Conservation (phyloP, 2,888 invertebrate species). For the Lydus trimaculatus region DNA sequence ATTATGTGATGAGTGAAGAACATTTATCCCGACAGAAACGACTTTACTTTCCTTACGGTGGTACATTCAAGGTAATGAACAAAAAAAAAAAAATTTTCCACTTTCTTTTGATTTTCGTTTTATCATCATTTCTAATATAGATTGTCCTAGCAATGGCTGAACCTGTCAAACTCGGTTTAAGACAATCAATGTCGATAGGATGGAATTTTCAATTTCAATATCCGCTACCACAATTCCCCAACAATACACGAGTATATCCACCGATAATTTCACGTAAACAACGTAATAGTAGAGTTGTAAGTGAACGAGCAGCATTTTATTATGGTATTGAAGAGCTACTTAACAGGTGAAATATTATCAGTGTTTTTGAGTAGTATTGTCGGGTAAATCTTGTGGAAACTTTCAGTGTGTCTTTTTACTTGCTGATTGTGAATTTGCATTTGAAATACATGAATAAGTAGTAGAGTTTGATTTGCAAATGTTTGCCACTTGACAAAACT, state of each 20-base stretch:
- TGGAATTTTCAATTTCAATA: constrained; percentile 74
- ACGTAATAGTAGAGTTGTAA: constrained; percentile 31
- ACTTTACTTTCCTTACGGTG: constrained; percentile 45
- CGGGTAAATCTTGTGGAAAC: background rate
- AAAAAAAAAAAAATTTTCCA: background rate
- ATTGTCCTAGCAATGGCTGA: constrained; percentile 66
- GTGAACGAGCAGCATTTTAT: constrained; percentile 53
- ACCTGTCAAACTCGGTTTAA: constrained; percentile 65
- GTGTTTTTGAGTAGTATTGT: background rate
- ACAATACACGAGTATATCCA: constrained; percentile 47
- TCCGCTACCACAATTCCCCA: constrained; percentile 44
- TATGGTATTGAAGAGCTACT: constrained; percentile 50
- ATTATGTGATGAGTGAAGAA: constrained; percentile 8
- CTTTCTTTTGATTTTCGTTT: background rate
- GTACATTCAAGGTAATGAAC: constrained; percentile 48
- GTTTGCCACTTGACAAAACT: background rate
- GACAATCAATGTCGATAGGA: constrained; percentile 65
- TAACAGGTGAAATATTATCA: constrained; percentile 41
- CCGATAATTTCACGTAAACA: constrained; percentile 47
- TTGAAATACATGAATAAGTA: background rate
- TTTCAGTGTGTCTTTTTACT: background rate
- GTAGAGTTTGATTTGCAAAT: background rate
- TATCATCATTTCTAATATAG: constrained; percentile 56
- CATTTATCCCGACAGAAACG: constrained; percentile 25
- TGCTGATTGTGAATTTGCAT: background rate